phyloP scores from a whole-genome alignment of 2,888 invertebrate genomes.

The Eilema griseolum region DNA sequence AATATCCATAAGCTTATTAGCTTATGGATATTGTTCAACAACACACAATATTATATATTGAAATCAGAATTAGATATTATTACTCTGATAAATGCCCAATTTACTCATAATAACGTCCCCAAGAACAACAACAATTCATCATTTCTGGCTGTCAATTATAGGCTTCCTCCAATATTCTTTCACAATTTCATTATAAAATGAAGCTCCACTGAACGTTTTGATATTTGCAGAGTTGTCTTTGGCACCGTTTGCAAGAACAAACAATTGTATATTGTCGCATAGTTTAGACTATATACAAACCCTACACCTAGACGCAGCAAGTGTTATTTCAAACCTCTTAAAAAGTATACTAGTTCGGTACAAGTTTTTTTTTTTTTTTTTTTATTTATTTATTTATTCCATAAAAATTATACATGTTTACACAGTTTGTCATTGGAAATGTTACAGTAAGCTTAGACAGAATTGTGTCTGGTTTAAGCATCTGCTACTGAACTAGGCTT shows the following conservation, averaged over 20 bases:
- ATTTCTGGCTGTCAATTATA: conserved; percentile 2
- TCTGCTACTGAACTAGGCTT: too few species aligned
- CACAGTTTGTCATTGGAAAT: too few species aligned
- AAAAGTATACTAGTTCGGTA: too few species aligned
- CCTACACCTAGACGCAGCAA: too few species aligned
- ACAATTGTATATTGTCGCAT: neutral
- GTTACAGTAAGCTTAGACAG: too few species aligned
- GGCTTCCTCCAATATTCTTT: conserved; percentile 4
- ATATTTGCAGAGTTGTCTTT: neutral
- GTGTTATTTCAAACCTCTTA: too few species aligned
- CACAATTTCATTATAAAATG: neutral
- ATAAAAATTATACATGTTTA: too few species aligned
- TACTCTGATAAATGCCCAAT: neutral
- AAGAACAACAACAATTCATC: neutral
- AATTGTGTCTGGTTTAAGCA: too few species aligned
- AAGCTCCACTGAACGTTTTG: neutral
- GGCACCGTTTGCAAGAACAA: neutral
- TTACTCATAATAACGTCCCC: neutral
- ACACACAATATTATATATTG: neutral
- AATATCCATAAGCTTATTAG: neutral
- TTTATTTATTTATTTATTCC: too few species aligned
- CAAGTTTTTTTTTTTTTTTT: too few species aligned
- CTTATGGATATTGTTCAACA: too few species aligned
- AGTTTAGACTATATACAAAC: too few species aligned
- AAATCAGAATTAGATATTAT: neutral